Percentiles rank a stretch among this genome's conserved stretches.
These are phyloP conservation scores for Stomorhina lunata DNA, from an alignment of 2,888 invertebrate species.

Conservation along the genomic window DNA sequence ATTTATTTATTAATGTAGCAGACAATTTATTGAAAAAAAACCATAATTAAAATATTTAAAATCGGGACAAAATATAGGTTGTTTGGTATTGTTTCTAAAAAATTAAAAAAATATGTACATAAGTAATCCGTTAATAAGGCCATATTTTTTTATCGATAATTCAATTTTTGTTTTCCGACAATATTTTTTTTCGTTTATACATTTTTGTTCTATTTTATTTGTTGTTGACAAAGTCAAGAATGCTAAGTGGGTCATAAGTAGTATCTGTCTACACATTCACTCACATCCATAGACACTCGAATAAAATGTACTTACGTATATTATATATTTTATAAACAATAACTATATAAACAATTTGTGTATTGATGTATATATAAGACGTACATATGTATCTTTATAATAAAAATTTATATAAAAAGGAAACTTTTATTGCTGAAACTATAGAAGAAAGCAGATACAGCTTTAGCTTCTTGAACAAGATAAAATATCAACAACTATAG, in stretches of 20 bases:
- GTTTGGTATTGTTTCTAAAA: too few relatives aligned
- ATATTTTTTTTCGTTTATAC: conserved; percentile 22
- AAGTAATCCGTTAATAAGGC: too few relatives aligned
- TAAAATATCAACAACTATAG: conserved; percentile 39
- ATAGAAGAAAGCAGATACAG: too few relatives aligned
- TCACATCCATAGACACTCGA: conserved; percentile 6
- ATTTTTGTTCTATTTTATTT: conserved; percentile 42
- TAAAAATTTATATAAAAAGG: background rate
- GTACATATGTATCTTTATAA: background rate
- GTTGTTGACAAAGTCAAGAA: conserved; percentile 62
- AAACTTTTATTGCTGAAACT: conserved; percentile 46
- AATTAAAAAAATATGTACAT: too few relatives aligned
- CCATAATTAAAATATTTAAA: too few relatives aligned
- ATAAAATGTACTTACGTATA: background rate
- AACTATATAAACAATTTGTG: conserved; percentile 18
- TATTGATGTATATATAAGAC: background rate
- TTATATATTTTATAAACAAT: background rate
- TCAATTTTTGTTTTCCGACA: background rate
- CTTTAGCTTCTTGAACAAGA: conserved; percentile 54
- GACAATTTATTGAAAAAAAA: too few relatives aligned
- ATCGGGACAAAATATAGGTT: too few relatives aligned
- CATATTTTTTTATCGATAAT: too few relatives aligned
- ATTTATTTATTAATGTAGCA: too few relatives aligned
- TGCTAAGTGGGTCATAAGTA: conserved; percentile 63
- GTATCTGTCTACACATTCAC: conserved; percentile 53